Conservation (phyloP, 2,888 invertebrate genomes). For the Byasa hedistus region DNA sequence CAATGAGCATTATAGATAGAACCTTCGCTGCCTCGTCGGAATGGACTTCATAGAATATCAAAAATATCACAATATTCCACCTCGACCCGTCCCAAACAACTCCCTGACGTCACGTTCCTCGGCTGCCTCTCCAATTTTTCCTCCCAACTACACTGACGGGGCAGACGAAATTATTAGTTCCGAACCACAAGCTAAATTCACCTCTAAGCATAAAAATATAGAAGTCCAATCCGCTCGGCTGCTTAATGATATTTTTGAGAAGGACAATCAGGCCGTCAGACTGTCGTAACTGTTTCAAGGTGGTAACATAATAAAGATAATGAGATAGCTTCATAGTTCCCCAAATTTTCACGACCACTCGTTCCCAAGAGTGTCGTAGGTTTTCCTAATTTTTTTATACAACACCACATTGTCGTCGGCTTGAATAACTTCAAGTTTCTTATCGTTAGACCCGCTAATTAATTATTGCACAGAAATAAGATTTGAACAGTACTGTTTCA, state of each 20-base stretch:
- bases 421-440: too few species aligned
- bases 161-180: conserved; percentile 12
- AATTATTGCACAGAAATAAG: too few species aligned
- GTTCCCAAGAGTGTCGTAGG: neutral
- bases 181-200: neutral
- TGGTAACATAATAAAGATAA: conserved; percentile 26
- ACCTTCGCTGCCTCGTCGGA: conserved; percentile 11
- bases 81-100: conserved; percentile 20
- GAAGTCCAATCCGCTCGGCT: neutral
- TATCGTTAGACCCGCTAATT: too few species aligned
- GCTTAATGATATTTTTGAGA: conserved; percentile 14
- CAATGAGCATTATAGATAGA: conserved; percentile 17
- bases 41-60: conserved; percentile 11
- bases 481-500: too few species aligned
- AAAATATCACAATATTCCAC: conserved; percentile 24
- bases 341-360: conserved; percentile 16
- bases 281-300: conserved; percentile 25
- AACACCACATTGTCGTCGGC: too few species aligned
- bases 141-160: conserved; percentile 24
- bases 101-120: conserved; percentile 22
- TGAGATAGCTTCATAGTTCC: conserved; percentile 23
- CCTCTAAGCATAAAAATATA: neutral
- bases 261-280: conserved; percentile 11
- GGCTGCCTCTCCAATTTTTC: conserved; percentile 28
- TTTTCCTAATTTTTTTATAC: neutral